Base-by-base conservation (phyloP, 2,113 vertebrate species). In the Pyxicephalus adspersus region DNA sequence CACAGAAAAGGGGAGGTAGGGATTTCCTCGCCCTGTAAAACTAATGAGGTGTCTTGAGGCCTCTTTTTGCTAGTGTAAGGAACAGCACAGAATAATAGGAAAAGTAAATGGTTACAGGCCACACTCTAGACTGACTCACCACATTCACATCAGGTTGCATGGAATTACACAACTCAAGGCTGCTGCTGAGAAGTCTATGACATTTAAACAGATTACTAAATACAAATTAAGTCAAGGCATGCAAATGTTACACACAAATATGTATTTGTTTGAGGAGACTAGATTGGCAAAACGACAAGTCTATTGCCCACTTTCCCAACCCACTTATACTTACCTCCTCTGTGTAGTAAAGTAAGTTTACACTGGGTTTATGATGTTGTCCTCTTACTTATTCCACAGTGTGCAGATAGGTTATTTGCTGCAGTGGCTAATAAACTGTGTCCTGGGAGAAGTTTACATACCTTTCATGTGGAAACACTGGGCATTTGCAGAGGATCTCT, bases 41-140 rank as follows among this genome's bases (percentile, higher is more conserved):
- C 29, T 63, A 75, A 75, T 75, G 34, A 75, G 19, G 54, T 73
- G 29, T 57, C 72, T 61, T 26, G 72, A 75, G 72, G 72, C 72
- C 70, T 23, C 57, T 61, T 38, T 45, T 61, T 75, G 72, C 29
- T 61, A 75, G 31, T 19, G 45, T 63, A 45, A 75, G 63, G 50
- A 65, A 64, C 20, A 17, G 28, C 52, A 22, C 4, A 15, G 20
- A 64, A 34, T 31, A 25, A 31, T 20, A 55, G 50, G 65, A 77
- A 19, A 54, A 55, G 45, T 77, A 77, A 64, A 65, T 55, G 63
- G 61, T 73, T 65, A 77, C 54, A 52, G 64, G 64, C 61, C 20
- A 65, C 65, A 54, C 31, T 54, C 38, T 65, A 28, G 26, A 34
- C 18, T 54, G 17, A 76, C 25, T 71, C 25, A 52, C 58, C 52